phyloP scores from a whole-genome alignment of 2,888 invertebrate species.

The Amaurobius ferox region DNA sequence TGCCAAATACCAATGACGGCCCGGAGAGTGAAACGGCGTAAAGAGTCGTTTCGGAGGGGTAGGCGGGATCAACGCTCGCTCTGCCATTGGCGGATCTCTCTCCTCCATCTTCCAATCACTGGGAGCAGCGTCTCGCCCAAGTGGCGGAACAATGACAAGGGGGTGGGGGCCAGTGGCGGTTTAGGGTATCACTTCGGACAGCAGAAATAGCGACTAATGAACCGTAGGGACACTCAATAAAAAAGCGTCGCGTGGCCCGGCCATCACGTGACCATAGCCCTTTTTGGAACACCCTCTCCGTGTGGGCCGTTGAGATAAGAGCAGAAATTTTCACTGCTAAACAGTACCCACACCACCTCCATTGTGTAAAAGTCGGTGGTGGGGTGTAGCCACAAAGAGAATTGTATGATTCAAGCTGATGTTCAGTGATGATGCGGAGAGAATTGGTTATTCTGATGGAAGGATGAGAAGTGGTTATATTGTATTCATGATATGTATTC shows the following conservation, averaged over 20 bases:
- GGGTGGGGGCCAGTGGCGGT: constrained; percentile 54
- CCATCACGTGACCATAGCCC: constrained; percentile 45
- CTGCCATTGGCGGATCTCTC: constrained; percentile 30
- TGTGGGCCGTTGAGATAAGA: constrained; percentile 46
- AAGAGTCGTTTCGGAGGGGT: constrained; percentile 29
- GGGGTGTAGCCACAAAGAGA: constrained; percentile 4
- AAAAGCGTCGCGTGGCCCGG: constrained; percentile 60
- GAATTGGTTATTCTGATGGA: background rate
- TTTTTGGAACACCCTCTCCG: constrained; percentile 20
- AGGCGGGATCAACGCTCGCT: constrained; percentile 32
- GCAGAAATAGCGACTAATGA: constrained; percentile 69
- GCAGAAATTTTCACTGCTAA: background rate
- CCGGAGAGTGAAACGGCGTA: constrained; percentile 23
- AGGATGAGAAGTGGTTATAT: background rate
- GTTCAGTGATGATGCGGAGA: background rate
- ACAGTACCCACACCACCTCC: background rate
- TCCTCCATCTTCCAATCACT: constrained; percentile 33
- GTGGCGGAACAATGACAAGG: constrained; percentile 67
- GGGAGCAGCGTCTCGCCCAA: constrained; percentile 36
- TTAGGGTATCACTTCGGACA: constrained; percentile 61
- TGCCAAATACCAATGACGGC: constrained; percentile 50
- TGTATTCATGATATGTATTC: background rate
- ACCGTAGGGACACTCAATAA: constrained; percentile 67
- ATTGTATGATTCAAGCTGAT: background rate
- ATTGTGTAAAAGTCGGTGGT: background rate